Evolutionary conservation across 1,140 invertebrate genomes (phyloP).

Genomic region (Pseudomyrmex dendroicus): DNA sequence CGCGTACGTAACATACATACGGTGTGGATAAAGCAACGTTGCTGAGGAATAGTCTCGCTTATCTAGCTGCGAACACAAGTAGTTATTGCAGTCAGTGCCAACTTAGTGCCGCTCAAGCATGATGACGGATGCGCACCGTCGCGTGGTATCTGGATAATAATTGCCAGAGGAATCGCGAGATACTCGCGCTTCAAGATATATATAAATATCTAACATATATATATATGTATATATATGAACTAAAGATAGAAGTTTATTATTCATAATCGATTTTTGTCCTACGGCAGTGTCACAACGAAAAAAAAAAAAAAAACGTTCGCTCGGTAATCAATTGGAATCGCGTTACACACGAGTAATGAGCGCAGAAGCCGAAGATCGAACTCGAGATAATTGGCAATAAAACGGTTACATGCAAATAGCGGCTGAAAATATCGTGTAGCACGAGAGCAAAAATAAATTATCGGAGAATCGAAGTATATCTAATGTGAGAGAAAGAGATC

Average conservation of each 20-base stretch:
- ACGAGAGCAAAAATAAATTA: conserved; percentile 24
- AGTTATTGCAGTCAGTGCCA: neutral
- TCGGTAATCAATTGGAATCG: neutral
- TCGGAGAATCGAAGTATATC: conserved; percentile 11
- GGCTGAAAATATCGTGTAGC: conserved; percentile 20
- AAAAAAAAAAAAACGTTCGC: neutral
- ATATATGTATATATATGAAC: neutral
- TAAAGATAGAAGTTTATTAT: no score
- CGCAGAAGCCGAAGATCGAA: conserved; percentile 3
- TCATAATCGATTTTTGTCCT: no score
- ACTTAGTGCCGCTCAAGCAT: neutral
- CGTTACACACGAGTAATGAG: neutral
- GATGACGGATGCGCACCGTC: neutral
- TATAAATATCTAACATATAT: conserved; percentile 2
- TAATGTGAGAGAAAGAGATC: neutral
- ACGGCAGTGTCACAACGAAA: no score
- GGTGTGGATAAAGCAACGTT: conserved; percentile 1
- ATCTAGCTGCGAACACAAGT: neutral
- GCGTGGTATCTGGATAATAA: neutral
- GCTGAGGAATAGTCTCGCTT: neutral
- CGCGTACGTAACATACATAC: neutral
- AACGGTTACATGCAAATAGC: conserved; percentile 27
- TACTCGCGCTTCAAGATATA: neutral
- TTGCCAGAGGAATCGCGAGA: conserved; percentile 2
- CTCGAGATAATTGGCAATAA: conserved; percentile 41